These are phyloP conservation scores for Paramuricea clavata DNA, from an alignment of 92 coral and sea anemone genomes.

Conservation along the genomic window DNA sequence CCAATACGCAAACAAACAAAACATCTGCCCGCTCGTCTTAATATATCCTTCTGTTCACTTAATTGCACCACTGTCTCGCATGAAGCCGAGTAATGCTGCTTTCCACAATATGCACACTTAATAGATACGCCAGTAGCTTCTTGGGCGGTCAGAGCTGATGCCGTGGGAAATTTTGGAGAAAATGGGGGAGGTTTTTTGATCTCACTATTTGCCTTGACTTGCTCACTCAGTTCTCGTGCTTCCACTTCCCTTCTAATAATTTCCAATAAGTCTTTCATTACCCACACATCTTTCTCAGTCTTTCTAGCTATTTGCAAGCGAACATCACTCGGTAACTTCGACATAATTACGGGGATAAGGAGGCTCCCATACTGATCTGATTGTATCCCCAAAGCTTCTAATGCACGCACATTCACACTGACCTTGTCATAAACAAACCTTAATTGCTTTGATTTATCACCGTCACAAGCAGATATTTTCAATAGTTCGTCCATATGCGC, in stretches of 20 bases:
- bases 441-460: neutral
- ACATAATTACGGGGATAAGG: slow-evolving; percentile 32
- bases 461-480: slow-evolving; percentile 21
- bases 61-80: neutral
- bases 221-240: slow-evolving; percentile 19
- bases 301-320: slow-evolving; percentile 14
- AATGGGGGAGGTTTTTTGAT: neutral
- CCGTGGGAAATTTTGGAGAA: neutral
- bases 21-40: slow-evolving; percentile 1
- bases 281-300: slow-evolving; percentile 17
- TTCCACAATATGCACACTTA: neutral
- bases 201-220: neutral
- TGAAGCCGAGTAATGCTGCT: slow-evolving; percentile 5
- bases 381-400: neutral
- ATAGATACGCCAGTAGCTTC: neutral
- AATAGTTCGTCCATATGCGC: slow-evolving; percentile 28
- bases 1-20: slow-evolving; percentile 11
- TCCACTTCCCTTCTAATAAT: slow-evolving; percentile 14
- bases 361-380: slow-evolving; percentile 37
- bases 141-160: neutral
- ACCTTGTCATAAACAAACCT: slow-evolving; percentile 33
- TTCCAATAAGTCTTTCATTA: neutral
- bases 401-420: slow-evolving; percentile 9
- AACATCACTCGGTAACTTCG: slow-evolving; percentile 19
- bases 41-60: neutral